Percentiles rank a stretch among this genome's conserved stretches.
Conservation (phyloP, 1,140 invertebrate species). For the Leptonema lineaticorne region DNA sequence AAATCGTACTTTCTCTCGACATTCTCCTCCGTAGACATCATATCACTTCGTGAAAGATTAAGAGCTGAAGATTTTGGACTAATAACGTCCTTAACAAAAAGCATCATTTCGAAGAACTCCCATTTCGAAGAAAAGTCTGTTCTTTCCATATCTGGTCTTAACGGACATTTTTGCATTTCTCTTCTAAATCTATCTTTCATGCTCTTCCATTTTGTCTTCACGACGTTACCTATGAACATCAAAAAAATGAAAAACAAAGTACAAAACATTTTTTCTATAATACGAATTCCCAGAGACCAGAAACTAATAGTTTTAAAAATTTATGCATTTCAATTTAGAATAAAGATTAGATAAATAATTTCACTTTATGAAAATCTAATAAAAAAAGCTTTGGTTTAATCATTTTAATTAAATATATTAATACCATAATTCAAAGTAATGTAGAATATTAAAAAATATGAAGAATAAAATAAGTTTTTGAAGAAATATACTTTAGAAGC, state of each 20-base stretch:
- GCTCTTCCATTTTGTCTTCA: conserved; percentile 14
- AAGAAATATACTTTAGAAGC: too few species aligned
- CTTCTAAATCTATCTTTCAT: conserved; percentile 12
- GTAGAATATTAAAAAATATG: too few species aligned
- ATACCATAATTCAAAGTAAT: too few species aligned
- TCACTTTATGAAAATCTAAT: too few species aligned
- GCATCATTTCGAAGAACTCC: conserved; percentile 16
- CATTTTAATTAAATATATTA: too few species aligned
- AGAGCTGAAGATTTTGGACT: not conserved
- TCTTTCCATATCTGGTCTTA: conserved; percentile 7
- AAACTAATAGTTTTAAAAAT: too few species aligned
- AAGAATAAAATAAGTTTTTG: too few species aligned
- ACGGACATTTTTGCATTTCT: conserved; percentile 4
- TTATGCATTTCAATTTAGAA: too few species aligned
- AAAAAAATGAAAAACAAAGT: not conserved
- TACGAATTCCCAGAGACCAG: too few species aligned
- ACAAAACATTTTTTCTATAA: too few species aligned
- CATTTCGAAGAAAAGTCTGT: not conserved
- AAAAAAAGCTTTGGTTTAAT: too few species aligned
- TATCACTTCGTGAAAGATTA: not conserved
- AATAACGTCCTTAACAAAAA: conserved; percentile 5
- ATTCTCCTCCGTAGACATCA: not conserved
- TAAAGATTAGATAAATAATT: too few species aligned
- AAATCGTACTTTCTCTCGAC: not conserved
- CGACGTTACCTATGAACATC: not conserved